A percentile compares a stretch with the other conserved stretches of the same genome.
Evolutionary conservation across 2,113 vertebrate species (phyloP).

Genomic region (Cnemophilus loriae): DNA sequence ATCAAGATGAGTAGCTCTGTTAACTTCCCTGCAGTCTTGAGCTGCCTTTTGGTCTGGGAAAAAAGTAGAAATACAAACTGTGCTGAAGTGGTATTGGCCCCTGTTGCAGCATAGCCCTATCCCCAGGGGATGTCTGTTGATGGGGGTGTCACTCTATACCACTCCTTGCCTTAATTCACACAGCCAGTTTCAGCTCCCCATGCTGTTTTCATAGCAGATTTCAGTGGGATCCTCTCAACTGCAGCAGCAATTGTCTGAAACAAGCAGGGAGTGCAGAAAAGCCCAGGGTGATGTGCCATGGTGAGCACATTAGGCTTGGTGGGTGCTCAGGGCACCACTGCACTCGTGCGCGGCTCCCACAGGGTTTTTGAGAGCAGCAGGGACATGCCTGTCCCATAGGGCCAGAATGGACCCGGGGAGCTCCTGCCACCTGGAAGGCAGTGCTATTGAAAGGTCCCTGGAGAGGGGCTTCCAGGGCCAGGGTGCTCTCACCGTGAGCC

Average conservation of each 20-base stretch:
- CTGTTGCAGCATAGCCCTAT: neutral
- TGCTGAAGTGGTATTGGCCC: neutral
- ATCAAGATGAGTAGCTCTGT: neutral
- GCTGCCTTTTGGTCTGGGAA: neutral
- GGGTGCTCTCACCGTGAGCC: neutral
- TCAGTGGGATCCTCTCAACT: neutral
- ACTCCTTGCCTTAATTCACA: constrained; percentile 31
- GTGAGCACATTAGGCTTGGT: neutral
- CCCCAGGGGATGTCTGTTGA: neutral
- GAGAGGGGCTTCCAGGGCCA: neutral
- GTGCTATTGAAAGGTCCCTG: neutral
- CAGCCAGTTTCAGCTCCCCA: constrained; percentile 20
- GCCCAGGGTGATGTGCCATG: neutral
- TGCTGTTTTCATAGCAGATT: constrained; percentile 10
- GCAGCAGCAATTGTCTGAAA: constrained; percentile 19
- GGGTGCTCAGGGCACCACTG: neutral
- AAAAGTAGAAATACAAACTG: neutral
- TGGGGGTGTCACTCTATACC: neutral
- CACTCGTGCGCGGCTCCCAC: neutral
- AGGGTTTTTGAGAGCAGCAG: neutral
- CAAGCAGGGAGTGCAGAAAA: neutral
- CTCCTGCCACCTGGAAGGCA: neutral
- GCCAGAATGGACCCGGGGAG: neutral
- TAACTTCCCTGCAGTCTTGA: constrained; percentile 8
- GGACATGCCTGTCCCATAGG: neutral